phyloP scores from a whole-genome alignment of 1,140 invertebrate species.

The Apis dorsata region DNA sequence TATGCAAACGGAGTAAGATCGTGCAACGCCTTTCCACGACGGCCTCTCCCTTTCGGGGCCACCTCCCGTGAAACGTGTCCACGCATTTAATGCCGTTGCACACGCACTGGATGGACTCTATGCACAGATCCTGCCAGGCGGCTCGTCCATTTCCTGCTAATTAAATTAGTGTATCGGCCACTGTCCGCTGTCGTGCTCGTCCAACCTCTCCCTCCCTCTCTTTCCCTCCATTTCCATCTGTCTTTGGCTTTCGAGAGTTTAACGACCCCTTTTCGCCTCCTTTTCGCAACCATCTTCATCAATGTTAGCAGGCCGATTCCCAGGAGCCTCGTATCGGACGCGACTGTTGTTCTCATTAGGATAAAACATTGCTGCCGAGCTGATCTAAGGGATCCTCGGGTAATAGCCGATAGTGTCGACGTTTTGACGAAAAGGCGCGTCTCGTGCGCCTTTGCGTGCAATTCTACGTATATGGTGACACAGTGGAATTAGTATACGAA shows the following conservation, averaged over 20 bases:
- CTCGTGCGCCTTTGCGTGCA: not conserved
- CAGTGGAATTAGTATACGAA: too few relatives aligned
- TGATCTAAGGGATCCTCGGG: conserved; percentile 70
- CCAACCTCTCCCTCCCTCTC: conserved; percentile 53
- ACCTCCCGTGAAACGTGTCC: conserved; percentile 40
- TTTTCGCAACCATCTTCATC: conserved; percentile 68
- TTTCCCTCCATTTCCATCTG: not conserved
- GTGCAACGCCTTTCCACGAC: conserved; percentile 9
- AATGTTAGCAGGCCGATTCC: conserved; percentile 70
- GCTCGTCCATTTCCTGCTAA: conserved; percentile 69
- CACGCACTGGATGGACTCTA: conserved; percentile 40
- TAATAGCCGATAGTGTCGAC: conserved; percentile 7
- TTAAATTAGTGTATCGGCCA: conserved; percentile 76
- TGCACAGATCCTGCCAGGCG: conserved; percentile 52
- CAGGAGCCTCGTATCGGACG: conserved; percentile 72
- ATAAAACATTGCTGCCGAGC: conserved; percentile 74
- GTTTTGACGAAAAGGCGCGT: conserved; percentile 2
- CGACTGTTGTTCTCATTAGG: conserved; percentile 76
- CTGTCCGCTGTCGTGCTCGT: conserved; percentile 61
- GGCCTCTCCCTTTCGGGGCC: conserved; percentile 20
- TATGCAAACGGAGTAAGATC: conserved; percentile 56
- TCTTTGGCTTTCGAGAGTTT: conserved; percentile 37
- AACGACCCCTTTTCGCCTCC: conserved; percentile 55
- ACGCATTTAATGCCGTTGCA: conserved; percentile 61
- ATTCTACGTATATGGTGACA: not conserved